These are phyloP conservation scores for Sthenelais limicola DNA, from an alignment of 2,888 invertebrate genomes.

Conservation along the genomic window DNA sequence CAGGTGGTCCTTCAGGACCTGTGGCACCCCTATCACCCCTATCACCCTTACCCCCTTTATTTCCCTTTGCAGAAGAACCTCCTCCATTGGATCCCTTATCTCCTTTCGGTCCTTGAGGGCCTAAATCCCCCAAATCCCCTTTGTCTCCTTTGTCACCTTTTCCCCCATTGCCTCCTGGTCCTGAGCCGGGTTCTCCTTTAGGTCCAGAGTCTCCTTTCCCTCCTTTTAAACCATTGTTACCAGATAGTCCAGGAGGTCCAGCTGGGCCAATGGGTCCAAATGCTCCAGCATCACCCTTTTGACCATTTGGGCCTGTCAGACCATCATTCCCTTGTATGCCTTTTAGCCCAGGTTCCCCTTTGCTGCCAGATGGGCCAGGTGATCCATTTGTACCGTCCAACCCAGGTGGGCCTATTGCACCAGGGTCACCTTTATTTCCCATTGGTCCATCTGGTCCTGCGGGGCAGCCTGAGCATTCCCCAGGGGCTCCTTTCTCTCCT, in stretches of 20 bases:
- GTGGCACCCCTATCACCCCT: neutral
- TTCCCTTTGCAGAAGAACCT: neutral
- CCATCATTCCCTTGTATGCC: conserved; percentile 40
- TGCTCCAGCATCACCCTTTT: conserved; percentile 40
- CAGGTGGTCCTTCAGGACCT: neutral
- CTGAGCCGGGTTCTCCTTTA: neutral
- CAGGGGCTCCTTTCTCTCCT: too few relatives aligned
- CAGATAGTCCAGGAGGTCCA: conserved; percentile 20
- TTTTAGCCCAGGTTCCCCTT: conserved; percentile 38
- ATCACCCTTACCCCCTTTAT: neutral
- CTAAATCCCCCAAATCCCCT: neutral
- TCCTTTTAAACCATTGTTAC: conserved; percentile 31
- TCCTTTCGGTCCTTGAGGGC: neutral
- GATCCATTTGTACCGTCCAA: conserved; percentile 9
- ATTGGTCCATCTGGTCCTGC: too few relatives aligned
- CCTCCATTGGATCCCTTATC: neutral
- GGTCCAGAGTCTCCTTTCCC: conserved; percentile 4
- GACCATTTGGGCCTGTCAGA: conserved; percentile 34
- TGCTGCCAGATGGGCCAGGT: neutral
- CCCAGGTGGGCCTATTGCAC: conserved; percentile 18
- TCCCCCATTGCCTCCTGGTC: neutral
- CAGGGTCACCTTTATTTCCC: too few relatives aligned
- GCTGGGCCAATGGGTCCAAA: conserved; percentile 25
- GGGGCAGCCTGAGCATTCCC: too few relatives aligned
- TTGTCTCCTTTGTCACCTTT: neutral